phyloP scores from a whole-genome alignment of 2,888 invertebrate species.

The Anoplius nigerrimus region DNA sequence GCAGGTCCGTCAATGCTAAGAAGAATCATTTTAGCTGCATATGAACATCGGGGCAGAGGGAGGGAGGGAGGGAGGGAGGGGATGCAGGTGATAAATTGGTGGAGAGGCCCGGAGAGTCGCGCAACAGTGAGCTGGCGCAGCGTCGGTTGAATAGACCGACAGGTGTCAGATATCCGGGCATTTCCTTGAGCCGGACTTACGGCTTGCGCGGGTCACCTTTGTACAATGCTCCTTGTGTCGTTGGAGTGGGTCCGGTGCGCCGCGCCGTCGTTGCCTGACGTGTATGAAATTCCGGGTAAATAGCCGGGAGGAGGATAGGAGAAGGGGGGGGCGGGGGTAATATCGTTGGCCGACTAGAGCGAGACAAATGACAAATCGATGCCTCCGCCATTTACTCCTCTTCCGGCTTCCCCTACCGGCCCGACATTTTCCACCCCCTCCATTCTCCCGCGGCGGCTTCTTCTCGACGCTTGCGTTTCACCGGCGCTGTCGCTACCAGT shows the following conservation, averaged over 20 bases:
- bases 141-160: slow-evolving; percentile 24
- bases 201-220: slow-evolving; percentile 31
- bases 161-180: slow-evolving; percentile 47
- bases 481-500: slow-evolving; percentile 32
- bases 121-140: background rate
- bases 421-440: slow-evolving; percentile 30
- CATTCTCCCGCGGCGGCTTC: slow-evolving; percentile 12
- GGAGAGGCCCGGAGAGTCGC: background rate
- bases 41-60: background rate
- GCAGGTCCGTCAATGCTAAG: no score
- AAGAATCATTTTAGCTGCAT: no score
- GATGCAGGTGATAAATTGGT: background rate
- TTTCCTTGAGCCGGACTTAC: slow-evolving; percentile 31
- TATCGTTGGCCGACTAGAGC: slow-evolving; percentile 62
- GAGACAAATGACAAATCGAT: slow-evolving; percentile 72
- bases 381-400: slow-evolving; percentile 46
- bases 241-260: no score
- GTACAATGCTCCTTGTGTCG: slow-evolving; percentile 15
- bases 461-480: slow-evolving; percentile 16
- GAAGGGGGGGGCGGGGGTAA: slow-evolving; percentile 49
- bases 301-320: slow-evolving; percentile 47
- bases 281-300: slow-evolving; percentile 50
- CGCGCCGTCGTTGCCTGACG: background rate
- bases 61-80: background rate
- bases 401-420: slow-evolving; percentile 10